Conservation (phyloP, 1,140 invertebrate genomes). For the Dreissena rostriformis region DNA sequence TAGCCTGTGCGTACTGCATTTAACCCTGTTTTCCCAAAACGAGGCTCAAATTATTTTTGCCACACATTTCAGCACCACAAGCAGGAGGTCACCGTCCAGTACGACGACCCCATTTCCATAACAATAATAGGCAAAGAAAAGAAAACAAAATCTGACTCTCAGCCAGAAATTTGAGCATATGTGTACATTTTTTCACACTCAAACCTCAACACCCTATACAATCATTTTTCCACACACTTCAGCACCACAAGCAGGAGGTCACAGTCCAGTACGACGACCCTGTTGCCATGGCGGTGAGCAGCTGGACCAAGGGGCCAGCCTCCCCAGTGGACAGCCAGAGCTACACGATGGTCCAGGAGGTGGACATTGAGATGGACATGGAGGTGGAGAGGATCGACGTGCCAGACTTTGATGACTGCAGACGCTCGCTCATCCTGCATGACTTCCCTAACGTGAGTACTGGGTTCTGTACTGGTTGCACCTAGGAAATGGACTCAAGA, state of each 20-base stretch:
- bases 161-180: too few species aligned
- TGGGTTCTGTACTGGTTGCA: too few species aligned
- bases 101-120: neutral
- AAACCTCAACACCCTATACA: too few species aligned
- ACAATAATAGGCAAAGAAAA: too few species aligned
- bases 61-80: constrained; percentile 64
- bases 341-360: constrained; percentile 75
- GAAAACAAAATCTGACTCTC: too few species aligned
- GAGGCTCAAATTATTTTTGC: too few species aligned
- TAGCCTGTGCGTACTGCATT: too few species aligned
- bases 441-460: constrained; percentile 89
- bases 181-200: too few species aligned
- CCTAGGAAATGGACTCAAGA: too few species aligned
- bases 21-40: too few species aligned
- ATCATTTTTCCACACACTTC: neutral
- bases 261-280: neutral
- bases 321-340: neutral
- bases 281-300: neutral
- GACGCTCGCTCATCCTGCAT: constrained; percentile 91
- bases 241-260: constrained; percentile 63
- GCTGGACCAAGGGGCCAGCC: neutral
- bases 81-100: neutral
- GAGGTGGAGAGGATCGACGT: constrained; percentile 90
- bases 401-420: constrained; percentile 89
- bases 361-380: constrained; percentile 89